phyloP scores from a whole-genome alignment of 2,888 invertebrate species.

The Drosophila melanocephala region DNA sequence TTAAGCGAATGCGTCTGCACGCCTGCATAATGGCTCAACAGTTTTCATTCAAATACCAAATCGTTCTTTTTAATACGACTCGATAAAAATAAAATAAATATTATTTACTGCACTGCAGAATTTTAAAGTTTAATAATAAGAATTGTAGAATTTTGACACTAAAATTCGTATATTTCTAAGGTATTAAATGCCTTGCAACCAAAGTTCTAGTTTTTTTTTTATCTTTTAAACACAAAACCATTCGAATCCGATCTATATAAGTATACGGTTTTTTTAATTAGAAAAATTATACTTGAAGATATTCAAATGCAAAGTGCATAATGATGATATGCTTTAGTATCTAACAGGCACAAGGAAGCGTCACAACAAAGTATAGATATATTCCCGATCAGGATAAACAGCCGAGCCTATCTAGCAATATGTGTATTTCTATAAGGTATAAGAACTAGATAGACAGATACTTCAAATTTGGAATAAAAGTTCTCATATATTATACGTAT shows the following conservation, averaged over 20 bases:
- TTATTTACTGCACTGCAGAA: neutral
- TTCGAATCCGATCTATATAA: too few species aligned
- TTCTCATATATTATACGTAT: neutral
- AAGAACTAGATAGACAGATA: neutral
- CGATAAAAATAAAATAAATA: neutral
- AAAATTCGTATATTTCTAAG: neutral
- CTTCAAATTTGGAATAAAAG: neutral
- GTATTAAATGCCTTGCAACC: neutral
- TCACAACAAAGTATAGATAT: neutral
- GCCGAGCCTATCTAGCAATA: neutral
- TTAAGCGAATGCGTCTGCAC: slow-evolving; percentile 33
- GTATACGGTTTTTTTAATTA: too few species aligned
- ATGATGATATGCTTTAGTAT: neutral
- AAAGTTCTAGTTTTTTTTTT: neutral
- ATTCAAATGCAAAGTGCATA: neutral
- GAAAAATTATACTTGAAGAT: neutral
- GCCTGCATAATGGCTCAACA: slow-evolving; percentile 18
- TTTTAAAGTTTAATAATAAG: neutral
- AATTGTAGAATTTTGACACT: neutral
- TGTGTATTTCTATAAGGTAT: neutral
- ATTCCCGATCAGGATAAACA: neutral
- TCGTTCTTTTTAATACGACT: neutral
- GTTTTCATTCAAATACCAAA: neutral
- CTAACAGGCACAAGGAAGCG: neutral
- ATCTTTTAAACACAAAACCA: neutral